Evolutionary conservation across 2,797 vertebrate species (phyloP), one percentile per base, ranked within the genome.

Genomic region (Amniataba percoides): DNA sequence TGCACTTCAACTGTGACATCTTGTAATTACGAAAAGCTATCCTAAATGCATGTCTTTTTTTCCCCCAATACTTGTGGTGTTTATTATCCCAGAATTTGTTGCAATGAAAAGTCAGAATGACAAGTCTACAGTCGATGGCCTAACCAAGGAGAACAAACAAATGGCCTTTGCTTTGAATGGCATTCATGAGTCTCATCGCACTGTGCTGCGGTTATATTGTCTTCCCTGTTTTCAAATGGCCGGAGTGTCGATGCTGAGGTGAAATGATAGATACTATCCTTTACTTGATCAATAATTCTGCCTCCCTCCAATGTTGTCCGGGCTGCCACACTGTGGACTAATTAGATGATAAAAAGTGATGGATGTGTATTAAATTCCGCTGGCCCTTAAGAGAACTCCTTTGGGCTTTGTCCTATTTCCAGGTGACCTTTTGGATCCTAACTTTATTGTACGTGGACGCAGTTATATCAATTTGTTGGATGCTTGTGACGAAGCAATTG

Each of bases 301-400:
- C 93, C 95, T 94, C 87, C 90, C 91, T 94, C 87, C 92, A 88
- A 91, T 90, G 95, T 95, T 96, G 95, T 96, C 96, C 95, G 92
- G 93, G 68, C 94, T 97, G 97, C 96, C 96, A 96, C 95, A 94
- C 93, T 93, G 92, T 74, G 89, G 94, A 95, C 97, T 97, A 98
- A 98, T 98, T 97, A 98, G 96, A 97, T 96, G 97, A 97, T 97
- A 97, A 97, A 97, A 97, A 94, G 96, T 98, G 97, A 99, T 98
- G 96, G 97, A 98, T 99, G 96, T 93, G 95, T 95, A 95, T 96
- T 96, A 96, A 96, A 97, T 92, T 95, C 95, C 90, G 95, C 91
- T 92, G 95, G 94, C 93, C 93, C 92, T 88, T 93, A 89, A 96
- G 85, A 85, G 94, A 94, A 94, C 90, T 96, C 97, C 96, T 95